Percentiles rank a stretch among this genome's conserved stretches.
Conservation (phyloP, 2,113 vertebrate species). For the Chaetorhynchus papuensis region DNA sequence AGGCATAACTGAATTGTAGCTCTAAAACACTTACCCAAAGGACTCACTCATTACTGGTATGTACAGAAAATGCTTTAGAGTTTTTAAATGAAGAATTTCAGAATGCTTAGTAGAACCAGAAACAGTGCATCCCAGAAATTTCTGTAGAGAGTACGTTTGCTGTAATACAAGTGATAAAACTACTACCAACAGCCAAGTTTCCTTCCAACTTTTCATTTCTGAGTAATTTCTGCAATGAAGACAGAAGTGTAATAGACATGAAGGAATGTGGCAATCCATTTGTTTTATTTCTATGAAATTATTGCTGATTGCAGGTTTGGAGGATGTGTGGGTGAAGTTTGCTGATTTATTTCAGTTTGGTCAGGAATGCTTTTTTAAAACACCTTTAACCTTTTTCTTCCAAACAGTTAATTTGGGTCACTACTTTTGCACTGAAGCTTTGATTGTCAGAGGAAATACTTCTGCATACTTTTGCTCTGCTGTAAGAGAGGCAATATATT, state of each 20-base stretch:
- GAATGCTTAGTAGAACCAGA: neutral
- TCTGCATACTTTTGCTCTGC: constrained; percentile 59
- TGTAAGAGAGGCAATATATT: constrained; percentile 53
- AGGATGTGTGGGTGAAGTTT: constrained; percentile 50
- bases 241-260: constrained; percentile 63
- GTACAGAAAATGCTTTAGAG: neutral
- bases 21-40: neutral
- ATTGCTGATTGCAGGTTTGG: constrained; percentile 66
- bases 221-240: constrained; percentile 61
- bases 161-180: constrained; percentile 55
- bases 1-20: neutral
- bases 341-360: constrained; percentile 49
- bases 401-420: constrained; percentile 53
- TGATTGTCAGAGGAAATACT: constrained; percentile 66
- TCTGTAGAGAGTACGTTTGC: neutral
- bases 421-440: constrained; percentile 50
- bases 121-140: neutral
- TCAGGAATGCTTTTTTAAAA: constrained; percentile 62
- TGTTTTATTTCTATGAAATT: constrained; percentile 66
- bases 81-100: neutral
- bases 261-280: constrained; percentile 66
- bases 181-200: constrained; percentile 58
- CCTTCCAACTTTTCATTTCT: constrained; percentile 67
- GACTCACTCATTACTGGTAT: neutral
- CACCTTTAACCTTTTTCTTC: constrained; percentile 59